phyloP scores from a whole-genome alignment of 2,797 vertebrate species.

The Bucorvus abyssinicus region DNA sequence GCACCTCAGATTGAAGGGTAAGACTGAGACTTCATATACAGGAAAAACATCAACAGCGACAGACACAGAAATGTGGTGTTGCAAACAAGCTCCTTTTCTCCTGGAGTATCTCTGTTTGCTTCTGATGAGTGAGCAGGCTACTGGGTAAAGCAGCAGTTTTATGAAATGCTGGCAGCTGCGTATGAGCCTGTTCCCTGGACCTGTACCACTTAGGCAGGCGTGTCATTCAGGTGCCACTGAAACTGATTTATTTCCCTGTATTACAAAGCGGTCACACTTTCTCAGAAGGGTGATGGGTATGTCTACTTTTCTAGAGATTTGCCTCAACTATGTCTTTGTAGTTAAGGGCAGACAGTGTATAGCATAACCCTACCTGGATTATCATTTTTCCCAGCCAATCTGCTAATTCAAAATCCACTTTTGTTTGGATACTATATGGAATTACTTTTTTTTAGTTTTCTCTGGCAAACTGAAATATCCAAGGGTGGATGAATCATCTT shows the following conservation, averaged over 20 bases:
- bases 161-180: background rate
- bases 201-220: background rate
- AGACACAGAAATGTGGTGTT: background rate
- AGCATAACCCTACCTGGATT: background rate
- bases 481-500: background rate
- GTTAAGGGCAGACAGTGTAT: background rate
- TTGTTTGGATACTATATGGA: background rate
- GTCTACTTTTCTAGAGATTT: background rate
- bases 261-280: background rate
- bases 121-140: background rate
- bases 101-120: background rate
- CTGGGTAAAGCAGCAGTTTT: background rate
- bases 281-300: background rate
- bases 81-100: background rate
- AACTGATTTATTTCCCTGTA: background rate
- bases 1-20: background rate
- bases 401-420: background rate
- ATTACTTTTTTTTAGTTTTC: background rate
- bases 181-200: background rate
- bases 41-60: background rate
- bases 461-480: background rate
- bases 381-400: background rate
- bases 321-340: background rate
- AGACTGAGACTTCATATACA: background rate
- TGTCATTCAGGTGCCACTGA: conserved; percentile 8